Evolutionary conservation across 2,888 invertebrate genomes (phyloP), one percentile per base, ranked within the genome.

Genomic region (Cantharis rustica): DNA sequence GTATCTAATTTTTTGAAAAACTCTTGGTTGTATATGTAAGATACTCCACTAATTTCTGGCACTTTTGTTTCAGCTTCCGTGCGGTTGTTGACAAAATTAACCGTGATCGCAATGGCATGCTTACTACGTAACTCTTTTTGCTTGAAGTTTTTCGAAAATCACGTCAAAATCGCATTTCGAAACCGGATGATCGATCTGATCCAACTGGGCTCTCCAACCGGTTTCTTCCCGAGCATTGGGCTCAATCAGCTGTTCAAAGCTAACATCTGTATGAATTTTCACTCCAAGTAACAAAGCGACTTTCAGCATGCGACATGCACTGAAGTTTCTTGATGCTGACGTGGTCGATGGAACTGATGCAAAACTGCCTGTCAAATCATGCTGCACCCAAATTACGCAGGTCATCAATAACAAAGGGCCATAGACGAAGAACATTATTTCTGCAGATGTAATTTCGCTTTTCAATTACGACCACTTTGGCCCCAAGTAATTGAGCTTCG

Each of bases 381-480:
- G 99, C 99, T 16, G 98, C 98, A 16, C 98, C 99, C 26, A 99
- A 91, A 80, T 94, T 94, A 75, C 95, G 92, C 81, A 99, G 90
- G 89, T 99, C 99, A 82, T 97, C 95, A 78, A 99, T 99, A 66
- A 99, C 97, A 88, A 97, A 98, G 69, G 98, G 98, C 99, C 99
- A 99, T 79, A 99, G 90, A 88, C 99, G 99, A 68, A 99, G 92
- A 23, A 99, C 98, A 88, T 99, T 99, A 90, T 99, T 98, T 20
- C 98, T 92, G 1, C 97, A 95, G 89, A 98, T 94, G 7, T 96
- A 93, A 89, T 98, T 98, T 71, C 99, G 91, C 88, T 98, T 98
- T 88, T 99, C 99, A 15, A 98, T 90, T 2, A 99, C 95, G 68
- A 96, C 91, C 79, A 97, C 98, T 92, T 97, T 97, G 79, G 97